Evolutionary conservation across 1,140 invertebrate species (phyloP), one percentile per base, ranked within the genome.

Genomic region (Philaenus spumarius): DNA sequence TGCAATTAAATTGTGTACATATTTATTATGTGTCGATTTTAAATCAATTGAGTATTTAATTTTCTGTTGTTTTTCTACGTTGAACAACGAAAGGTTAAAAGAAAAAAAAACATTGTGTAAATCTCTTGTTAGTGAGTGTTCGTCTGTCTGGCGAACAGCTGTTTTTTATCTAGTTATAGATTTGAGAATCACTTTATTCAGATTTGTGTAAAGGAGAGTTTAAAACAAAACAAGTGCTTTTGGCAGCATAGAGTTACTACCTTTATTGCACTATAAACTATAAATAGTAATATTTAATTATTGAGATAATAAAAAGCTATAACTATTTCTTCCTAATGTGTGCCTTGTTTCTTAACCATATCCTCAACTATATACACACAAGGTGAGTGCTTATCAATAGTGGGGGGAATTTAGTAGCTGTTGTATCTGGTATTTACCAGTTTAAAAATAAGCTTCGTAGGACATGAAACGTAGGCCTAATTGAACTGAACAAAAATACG

Each of bases 191-290:
- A 34, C 24, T 48, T 30, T 57, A 37, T 57, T 30, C 34, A 34
- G 14, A 23, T 55, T 15, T n/a, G 37, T 55, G 23, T 39, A 24
- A 55, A 9, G 7, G 24, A 42, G 40, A 23, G 15, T 23, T 23
- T 17, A 19, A 42, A 55, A 12, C 15, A 22, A 12, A 57, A 47
- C 43, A 57, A 57, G 55, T 57, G 55, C 55, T 57, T 57, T 57
- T 42, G 43, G 55, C 55, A 46, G 55, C 45, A 47, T 57, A 57
- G 55, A 45, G 35, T 43, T 56, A 23, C 17, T 20, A 43, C 46
- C 55, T 57, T 57, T 57, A 57, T 57, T 55, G 55, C 55, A 57
- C 55, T 57, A 48, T 56, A 22, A 42, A 22, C 24, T n/a, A n/a
- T 47, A 47, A 24, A 19, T 48, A 57, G 43, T 12, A 57, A 22